Conservation (phyloP, 1,140 invertebrate genomes). For the Cecropterus lyciades region DNA sequence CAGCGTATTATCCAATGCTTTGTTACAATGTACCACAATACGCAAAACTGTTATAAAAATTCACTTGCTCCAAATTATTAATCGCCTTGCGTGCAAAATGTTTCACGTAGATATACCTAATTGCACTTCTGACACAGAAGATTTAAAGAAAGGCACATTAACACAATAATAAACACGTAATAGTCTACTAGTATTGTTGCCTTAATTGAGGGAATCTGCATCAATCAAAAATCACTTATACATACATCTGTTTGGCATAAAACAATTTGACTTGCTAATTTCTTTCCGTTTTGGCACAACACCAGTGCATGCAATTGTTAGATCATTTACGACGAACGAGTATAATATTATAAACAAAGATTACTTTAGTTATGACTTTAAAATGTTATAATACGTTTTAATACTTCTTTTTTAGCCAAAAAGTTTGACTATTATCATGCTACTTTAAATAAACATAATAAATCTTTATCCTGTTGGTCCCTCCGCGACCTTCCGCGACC, state of each 20-base stretch:
- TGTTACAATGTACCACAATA: constrained; percentile 9
- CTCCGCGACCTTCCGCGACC: too few species aligned
- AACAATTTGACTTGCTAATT: constrained; percentile 26
- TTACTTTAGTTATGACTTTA: not conserved
- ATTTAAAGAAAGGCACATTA: not conserved
- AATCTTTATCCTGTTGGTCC: too few species aligned
- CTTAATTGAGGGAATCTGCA: constrained; percentile 24
- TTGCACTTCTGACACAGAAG: constrained; percentile 15
- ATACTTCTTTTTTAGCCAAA: too few species aligned
- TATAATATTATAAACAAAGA: not conserved
- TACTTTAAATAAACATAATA: too few species aligned
- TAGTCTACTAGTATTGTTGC: not conserved
- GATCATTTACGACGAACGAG: not conserved
- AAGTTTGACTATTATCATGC: too few species aligned
- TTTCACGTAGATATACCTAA: not conserved
- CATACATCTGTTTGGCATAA: constrained; percentile 14
- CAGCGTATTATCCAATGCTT: not conserved
- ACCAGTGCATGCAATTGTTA: not conserved
- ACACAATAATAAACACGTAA: constrained; percentile 4
- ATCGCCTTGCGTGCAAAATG: constrained; percentile 12
- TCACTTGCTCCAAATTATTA: constrained; percentile 16
- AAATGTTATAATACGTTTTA: too few species aligned
- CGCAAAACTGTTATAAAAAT: constrained; percentile 2
- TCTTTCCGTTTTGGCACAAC: constrained; percentile 18
- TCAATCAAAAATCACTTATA: constrained; percentile 27